phyloP scores from a whole-genome alignment of 2,888 invertebrate species.

The Esperia sulphurella region DNA sequence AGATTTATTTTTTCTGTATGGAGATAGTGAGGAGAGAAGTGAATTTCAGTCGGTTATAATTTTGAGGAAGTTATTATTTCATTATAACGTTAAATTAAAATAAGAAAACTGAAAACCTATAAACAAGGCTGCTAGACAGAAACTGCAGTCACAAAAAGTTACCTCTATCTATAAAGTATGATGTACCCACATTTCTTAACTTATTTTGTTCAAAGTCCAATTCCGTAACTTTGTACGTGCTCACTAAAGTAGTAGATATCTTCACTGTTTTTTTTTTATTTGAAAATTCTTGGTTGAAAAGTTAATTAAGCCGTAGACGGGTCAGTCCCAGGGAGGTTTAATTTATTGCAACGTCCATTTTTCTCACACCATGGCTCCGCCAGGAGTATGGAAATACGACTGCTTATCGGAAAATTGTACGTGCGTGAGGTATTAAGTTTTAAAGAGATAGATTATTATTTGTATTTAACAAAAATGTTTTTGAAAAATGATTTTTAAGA shows the following conservation, averaged over 20 bases:
- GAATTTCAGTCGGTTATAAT: too few relatives aligned
- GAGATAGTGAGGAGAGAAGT: too few relatives aligned
- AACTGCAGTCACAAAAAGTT: too few relatives aligned
- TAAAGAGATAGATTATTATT: too few relatives aligned
- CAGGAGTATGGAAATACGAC: slow-evolving; percentile 16
- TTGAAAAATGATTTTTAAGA: too few relatives aligned
- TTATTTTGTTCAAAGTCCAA: slow-evolving; percentile 22
- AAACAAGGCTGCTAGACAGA: too few relatives aligned
- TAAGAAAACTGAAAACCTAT: too few relatives aligned
- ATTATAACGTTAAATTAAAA: too few relatives aligned
- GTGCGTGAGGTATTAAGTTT: background rate
- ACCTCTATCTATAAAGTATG: slow-evolving; percentile 1
- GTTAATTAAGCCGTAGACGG: slow-evolving; percentile 70
- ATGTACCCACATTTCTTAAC: slow-evolving; percentile 4
- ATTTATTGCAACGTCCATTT: slow-evolving; percentile 65
- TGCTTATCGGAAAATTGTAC: slow-evolving; percentile 5
- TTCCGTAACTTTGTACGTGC: slow-evolving; percentile 36
- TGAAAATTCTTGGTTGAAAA: slow-evolving; percentile 60
- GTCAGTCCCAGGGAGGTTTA: slow-evolving; percentile 63
- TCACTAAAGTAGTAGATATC: slow-evolving; percentile 39
- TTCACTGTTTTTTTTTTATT: slow-evolving; percentile 39
- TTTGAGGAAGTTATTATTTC: too few relatives aligned
- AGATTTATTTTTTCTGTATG: too few relatives aligned
- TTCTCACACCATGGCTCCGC: slow-evolving; percentile 41
- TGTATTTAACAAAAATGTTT: too few relatives aligned